Conservation (phyloP, 1,140 invertebrate genomes). For the Bombus breviceps region DNA sequence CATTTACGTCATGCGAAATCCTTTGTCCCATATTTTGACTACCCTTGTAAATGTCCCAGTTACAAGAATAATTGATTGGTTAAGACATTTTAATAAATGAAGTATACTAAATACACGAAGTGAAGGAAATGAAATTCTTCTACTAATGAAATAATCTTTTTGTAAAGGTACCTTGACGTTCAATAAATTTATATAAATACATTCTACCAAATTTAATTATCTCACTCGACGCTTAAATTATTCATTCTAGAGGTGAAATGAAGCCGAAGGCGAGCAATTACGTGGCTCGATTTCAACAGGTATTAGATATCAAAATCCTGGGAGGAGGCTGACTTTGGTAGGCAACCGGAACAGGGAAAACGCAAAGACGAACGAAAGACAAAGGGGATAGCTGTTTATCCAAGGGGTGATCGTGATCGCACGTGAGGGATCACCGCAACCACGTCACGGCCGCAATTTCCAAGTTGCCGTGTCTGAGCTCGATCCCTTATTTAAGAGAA, state of each 20-base stretch:
- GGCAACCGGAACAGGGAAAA: not conserved
- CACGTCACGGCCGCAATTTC: constrained; percentile 63
- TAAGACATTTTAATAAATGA: not conserved
- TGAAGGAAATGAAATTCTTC: not conserved
- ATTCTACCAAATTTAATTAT: not conserved
- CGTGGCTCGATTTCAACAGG: constrained; percentile 19
- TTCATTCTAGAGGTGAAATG: not conserved
- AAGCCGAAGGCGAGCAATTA: not conserved
- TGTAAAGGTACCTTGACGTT: not conserved
- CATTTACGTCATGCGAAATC: not conserved
- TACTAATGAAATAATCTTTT: not conserved
- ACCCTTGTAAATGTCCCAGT: not conserved
- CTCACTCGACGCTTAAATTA: too few species aligned
- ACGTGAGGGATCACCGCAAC: constrained; percentile 61
- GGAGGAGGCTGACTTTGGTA: not conserved
- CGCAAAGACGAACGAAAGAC: constrained; percentile 18
- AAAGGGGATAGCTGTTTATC: constrained; percentile 53
- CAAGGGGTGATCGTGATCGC: constrained; percentile 60
- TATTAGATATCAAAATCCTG: not conserved
- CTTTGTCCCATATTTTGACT: constrained; percentile 5
- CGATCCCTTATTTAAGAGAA: constrained; percentile 73
- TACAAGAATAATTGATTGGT: not conserved
- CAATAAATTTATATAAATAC: not conserved
- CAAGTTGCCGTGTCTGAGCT: constrained; percentile 56
- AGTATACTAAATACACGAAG: not conserved